Evolutionary conservation across 2,797 vertebrate genomes (phyloP).

Genomic region (Sylvilagus floridanus): DNA sequence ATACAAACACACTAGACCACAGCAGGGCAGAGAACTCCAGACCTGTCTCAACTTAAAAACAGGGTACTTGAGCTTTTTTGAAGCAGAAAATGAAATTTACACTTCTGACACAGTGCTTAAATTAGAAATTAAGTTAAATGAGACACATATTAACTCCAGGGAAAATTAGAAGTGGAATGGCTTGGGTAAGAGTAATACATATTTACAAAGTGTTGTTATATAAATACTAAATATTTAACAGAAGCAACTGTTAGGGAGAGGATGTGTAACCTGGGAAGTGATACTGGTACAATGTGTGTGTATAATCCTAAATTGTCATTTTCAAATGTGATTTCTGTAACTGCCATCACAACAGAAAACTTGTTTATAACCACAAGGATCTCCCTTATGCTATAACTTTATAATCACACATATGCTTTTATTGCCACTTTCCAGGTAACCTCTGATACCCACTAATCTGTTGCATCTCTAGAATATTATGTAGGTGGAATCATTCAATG

Average conservation of each 20-base stretch:
- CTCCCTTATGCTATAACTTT: neutral
- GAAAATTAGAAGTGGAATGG: neutral
- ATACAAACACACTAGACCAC: neutral
- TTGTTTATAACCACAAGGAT: neutral
- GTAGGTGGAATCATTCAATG: neutral
- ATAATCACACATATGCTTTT: neutral
- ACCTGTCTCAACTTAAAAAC: neutral
- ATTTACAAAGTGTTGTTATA: neutral
- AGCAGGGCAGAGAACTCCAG: neutral
- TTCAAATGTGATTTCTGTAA: neutral
- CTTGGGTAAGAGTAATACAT: neutral
- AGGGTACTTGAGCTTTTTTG: neutral
- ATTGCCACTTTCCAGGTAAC: neutral
- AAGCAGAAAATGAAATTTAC: neutral
- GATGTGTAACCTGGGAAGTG: neutral
- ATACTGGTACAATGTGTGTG: neutral
- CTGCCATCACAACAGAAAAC: neutral
- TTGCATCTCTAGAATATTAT: neutral
- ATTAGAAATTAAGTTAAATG: constrained; percentile 11
- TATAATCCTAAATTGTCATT: neutral
- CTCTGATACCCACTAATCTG: neutral
- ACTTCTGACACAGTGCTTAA: neutral
- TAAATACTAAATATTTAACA: neutral
- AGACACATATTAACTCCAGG: neutral
- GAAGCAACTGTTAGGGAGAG: neutral